Percentiles rank a stretch among this genome's conserved stretches.
Evolutionary conservation across 2,888 invertebrate species (phyloP).

Genomic region (Phengaris alcon): DNA sequence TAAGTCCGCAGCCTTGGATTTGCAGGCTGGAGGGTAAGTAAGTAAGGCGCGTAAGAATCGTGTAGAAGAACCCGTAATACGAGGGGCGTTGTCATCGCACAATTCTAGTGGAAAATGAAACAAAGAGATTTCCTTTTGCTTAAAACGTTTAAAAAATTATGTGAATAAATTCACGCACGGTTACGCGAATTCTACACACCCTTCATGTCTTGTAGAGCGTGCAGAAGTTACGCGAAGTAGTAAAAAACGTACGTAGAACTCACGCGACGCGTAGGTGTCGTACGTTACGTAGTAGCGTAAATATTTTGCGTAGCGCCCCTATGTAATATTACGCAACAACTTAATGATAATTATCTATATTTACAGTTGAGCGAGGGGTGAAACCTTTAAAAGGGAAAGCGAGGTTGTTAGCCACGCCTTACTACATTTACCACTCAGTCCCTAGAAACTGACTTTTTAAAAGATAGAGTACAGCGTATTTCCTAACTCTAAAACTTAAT

Average conservation of each 20-base stretch:
- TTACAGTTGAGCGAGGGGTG: slow-evolving; percentile 6
- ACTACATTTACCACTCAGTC: background rate
- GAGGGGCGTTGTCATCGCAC: background rate
- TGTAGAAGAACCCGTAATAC: too few relatives aligned
- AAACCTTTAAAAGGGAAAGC: slow-evolving; percentile 15
- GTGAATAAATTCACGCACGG: too few relatives aligned
- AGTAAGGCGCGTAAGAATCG: too few relatives aligned
- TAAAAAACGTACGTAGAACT: background rate
- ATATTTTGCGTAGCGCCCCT: slow-evolving; percentile 7
- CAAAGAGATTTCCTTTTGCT: too few relatives aligned
- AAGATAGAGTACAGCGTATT: background rate
- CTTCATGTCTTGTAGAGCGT: background rate
- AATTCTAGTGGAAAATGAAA: background rate
- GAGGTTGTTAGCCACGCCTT: slow-evolving; percentile 6
- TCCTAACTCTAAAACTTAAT: background rate
- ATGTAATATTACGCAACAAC: slow-evolving; percentile 2
- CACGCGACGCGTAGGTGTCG: background rate
- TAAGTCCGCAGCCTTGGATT: too few relatives aligned
- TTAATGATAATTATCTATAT: slow-evolving; percentile 19
- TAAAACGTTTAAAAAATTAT: too few relatives aligned
- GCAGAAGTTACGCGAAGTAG: background rate
- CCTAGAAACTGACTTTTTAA: background rate
- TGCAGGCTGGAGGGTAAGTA: too few relatives aligned
- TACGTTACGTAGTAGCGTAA: slow-evolving; percentile 14
- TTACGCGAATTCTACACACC: background rate